Percentiles rank a stretch among this genome's conserved stretches.
Evolutionary conservation across 64 coral and sea anemone species (phyloP).

Genomic region (Montipora sp.): DNA sequence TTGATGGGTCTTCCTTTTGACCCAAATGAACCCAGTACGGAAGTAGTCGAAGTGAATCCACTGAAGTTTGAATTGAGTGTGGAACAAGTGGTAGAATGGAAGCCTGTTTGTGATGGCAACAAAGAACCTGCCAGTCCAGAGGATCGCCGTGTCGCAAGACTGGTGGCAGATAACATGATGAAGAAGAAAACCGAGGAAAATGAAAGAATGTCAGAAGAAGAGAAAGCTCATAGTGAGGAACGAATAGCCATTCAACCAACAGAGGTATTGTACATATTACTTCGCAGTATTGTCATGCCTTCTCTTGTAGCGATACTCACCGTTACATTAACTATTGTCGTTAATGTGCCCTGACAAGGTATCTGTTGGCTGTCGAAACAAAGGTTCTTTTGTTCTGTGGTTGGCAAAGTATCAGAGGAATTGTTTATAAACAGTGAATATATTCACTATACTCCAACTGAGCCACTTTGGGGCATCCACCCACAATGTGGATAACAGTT

Average conservation of each 20-base stretch:
- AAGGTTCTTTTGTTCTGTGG: too few relatives aligned
- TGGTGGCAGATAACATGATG: constrained; percentile 5
- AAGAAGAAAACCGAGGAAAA: background rate
- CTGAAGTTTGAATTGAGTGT: constrained; percentile 15
- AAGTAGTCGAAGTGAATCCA: constrained; percentile 16
- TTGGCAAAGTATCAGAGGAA: too few relatives aligned
- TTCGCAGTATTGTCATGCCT: too few relatives aligned
- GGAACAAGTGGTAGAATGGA: constrained; percentile 24
- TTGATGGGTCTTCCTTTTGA: constrained; percentile 26
- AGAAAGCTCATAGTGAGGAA: background rate
- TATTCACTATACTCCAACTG: too few relatives aligned
- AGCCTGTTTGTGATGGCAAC: background rate
- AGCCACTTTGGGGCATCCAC: too few relatives aligned
- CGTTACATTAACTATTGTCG: too few relatives aligned
- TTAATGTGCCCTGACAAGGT: too few relatives aligned
- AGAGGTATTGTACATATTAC: background rate
- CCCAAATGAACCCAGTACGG: constrained; percentile 32
- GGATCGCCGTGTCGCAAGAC: constrained; percentile 13
- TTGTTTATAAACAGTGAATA: too few relatives aligned
- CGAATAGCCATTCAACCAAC: background rate
- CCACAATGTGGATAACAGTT: too few relatives aligned
- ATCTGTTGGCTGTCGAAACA: too few relatives aligned
- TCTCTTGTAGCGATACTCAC: too few relatives aligned
- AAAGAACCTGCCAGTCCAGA: background rate
- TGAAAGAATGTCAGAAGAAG: background rate